Evolutionary conservation across 2,113 vertebrate genomes (phyloP).

Genomic region (Leptocoma aspasia): DNA sequence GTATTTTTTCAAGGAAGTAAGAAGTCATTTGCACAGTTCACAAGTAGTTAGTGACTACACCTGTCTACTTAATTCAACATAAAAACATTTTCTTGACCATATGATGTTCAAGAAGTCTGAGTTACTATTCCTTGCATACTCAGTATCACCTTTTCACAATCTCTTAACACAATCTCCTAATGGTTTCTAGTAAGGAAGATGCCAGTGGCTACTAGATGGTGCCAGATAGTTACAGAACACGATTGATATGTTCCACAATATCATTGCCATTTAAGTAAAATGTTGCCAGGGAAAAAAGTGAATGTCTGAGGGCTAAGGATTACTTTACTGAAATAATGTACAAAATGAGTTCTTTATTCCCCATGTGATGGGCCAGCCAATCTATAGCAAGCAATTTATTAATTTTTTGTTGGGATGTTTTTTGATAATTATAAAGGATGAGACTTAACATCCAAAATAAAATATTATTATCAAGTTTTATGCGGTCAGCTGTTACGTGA

Average conservation of each 20-base stretch:
- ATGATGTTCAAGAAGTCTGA: not conserved
- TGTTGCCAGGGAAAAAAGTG: not conserved
- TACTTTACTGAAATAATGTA: not conserved
- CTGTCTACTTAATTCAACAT: not conserved
- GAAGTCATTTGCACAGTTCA: not conserved
- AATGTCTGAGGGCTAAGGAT: not conserved
- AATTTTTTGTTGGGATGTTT: not conserved
- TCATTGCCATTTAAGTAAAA: not conserved
- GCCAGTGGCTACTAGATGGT: slow-evolving; percentile 45
- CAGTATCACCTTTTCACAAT: not conserved
- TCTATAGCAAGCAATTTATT: not conserved
- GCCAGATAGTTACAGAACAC: slow-evolving; percentile 58
- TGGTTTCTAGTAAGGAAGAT: not conserved
- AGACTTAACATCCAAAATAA: not conserved
- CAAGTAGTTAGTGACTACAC: not conserved
- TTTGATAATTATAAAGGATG: not conserved
- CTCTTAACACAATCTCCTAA: not conserved
- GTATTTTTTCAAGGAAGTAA: not conserved
- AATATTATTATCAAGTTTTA: not conserved
- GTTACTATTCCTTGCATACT: not conserved
- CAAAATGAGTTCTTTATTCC: not conserved
- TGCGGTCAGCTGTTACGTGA: not conserved
- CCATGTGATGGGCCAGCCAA: not conserved
- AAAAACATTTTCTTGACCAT: not conserved
- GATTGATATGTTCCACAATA: not conserved